Evolutionary conservation across 2,888 invertebrate genomes (phyloP), one percentile per base, ranked within the genome.

Genomic region (Leptinotarsa haldemani): DNA sequence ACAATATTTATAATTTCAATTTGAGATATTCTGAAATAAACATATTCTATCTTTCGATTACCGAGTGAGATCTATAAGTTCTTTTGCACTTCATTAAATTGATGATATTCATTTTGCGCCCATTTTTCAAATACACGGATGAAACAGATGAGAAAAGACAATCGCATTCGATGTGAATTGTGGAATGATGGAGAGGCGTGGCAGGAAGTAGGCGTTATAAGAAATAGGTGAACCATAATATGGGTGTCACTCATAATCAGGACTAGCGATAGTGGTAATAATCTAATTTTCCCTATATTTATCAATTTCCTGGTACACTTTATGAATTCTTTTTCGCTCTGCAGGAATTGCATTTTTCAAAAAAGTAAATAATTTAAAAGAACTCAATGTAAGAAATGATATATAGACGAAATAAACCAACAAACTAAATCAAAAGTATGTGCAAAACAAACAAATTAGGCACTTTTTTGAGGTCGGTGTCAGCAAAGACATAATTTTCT

Each of bases 201-300:
- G 67, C 75, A 72, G 75, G 75, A 75, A 72, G 64, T 72, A 72
- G 75, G 75, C 75, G 75, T 69, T 69, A 48, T 71, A 67, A 71
- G 71, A 72, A 71, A 74, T 68, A 65, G 71, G 56, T 72, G 72
- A 71, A 75, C 69, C 61, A 70, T 63, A 63, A 46, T 40, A 56
- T 74, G 67, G 74, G 74, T 67, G 74, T 70, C 66, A 67, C 74
- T 67, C 50, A 52, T 52, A 63, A 70, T 63, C 69, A 70, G 70
- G 66, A 65, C 67, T 50, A 67, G 66, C 50, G 65, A 74, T 53
- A 69, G 66, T 69, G 66, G 65, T 65, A 69, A 72, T 53, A 46
- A 52, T 50, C 48, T 47, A 46, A 46, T 70, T 15, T 30, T 63
- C 58, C 47, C 16, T n/a, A 50, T n/a, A 40, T 9, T 18, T 3